Conservation (phyloP, 2,113 vertebrate species). For the Eulemur rufifrons region DNA sequence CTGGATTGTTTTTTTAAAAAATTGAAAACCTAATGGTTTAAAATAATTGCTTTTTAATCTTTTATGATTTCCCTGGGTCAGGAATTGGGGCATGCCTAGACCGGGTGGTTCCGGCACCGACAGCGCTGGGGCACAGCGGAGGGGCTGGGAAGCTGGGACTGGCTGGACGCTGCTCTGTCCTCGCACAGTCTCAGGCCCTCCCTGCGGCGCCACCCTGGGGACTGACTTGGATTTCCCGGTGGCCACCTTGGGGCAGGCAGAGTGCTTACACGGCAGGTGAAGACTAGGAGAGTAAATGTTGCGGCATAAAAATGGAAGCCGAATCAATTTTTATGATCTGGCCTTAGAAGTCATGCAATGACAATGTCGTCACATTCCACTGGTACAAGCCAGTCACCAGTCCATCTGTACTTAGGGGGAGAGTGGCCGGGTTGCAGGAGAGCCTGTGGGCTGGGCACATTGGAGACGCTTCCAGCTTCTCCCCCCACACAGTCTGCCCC, state of each 20-base stretch:
- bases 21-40: neutral
- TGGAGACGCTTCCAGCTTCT: neutral
- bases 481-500: neutral
- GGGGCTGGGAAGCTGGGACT: too few relatives aligned
- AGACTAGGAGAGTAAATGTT: neutral
- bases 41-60: neutral
- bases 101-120: neutral
- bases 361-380: neutral
- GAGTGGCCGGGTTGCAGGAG: neutral
- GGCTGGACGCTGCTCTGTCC: neutral
- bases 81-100: neutral
- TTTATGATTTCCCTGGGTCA: neutral
- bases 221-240: neutral
- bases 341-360: neutral
- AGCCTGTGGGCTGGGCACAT: neutral
- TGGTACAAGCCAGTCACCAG: neutral
- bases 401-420: neutral
- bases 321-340: neutral
- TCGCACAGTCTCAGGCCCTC: neutral
- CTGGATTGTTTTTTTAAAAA: slow-evolving; percentile 49
- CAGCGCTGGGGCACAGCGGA: neutral
- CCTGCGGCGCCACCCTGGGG: neutral
- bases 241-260: neutral
- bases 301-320: neutral
- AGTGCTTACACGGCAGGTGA: neutral